phyloP scores from a whole-genome alignment of 2,888 invertebrate genomes.

The Drosophila flavopinicola region DNA sequence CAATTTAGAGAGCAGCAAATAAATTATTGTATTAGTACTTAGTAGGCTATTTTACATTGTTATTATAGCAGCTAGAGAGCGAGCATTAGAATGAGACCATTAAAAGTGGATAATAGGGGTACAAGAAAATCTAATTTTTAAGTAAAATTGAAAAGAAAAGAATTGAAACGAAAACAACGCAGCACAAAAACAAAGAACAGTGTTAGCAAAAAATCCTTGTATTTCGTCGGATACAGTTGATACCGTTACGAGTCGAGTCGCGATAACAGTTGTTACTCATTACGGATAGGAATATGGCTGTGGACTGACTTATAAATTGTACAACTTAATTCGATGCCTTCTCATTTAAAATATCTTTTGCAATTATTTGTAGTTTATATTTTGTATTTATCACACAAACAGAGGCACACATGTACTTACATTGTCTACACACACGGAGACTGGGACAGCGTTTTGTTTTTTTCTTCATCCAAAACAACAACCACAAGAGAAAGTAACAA shows the following conservation, averaged over 20 bases:
- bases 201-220: no score
- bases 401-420: constrained; percentile 9
- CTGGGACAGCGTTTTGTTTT: constrained; percentile 22
- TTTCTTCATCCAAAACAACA: constrained; percentile 15
- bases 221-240: constrained; percentile 26
- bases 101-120: no score
- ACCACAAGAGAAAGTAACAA: constrained; percentile 39
- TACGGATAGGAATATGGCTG: constrained; percentile 24
- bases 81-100: constrained; percentile 6
- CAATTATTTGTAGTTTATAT: constrained; percentile 17
- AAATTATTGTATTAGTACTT: constrained; percentile 83
- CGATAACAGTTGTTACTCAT: constrained; percentile 7
- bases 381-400: constrained; percentile 4
- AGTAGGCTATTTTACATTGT: constrained; percentile 84
- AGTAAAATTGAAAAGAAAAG: constrained; percentile 30
- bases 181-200: not conserved
- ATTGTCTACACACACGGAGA: constrained; percentile 3
- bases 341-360: constrained; percentile 22
- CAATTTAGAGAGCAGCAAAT: constrained; percentile 40
- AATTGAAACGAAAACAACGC: constrained; percentile 3
- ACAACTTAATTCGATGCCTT: constrained; percentile 27
- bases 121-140: constrained; percentile 55
- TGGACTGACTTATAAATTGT: constrained; percentile 28
- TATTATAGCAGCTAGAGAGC: constrained; percentile 55
- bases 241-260: no score